Evolutionary conservation across 30 jellyfish, hydroid and myxozoan species (phyloP).

Genomic region (Mastigias papua): DNA sequence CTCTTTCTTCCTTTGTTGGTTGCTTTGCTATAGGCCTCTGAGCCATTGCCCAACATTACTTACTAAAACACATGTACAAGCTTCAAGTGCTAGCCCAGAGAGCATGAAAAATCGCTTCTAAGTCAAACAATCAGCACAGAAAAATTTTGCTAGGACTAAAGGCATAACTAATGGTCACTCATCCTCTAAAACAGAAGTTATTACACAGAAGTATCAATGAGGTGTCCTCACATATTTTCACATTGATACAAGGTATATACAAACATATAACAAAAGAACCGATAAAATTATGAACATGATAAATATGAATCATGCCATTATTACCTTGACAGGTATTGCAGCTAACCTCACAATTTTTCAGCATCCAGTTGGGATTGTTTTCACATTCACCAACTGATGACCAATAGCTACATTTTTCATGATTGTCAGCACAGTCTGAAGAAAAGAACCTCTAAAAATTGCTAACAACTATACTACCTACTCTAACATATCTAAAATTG

Average conservation of each 20-base stretch:
- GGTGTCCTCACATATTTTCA: neutral
- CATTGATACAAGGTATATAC: neutral
- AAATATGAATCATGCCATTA: neutral
- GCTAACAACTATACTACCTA: neutral
- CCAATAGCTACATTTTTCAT: constrained; percentile 76
- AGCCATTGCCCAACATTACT: no score
- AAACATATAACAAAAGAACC: neutral
- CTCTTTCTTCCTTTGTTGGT: no score
- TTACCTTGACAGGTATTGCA: constrained; percentile 77
- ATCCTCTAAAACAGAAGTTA: no score
- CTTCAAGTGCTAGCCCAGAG: no score
- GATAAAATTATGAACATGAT: no score
- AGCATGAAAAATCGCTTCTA: no score
- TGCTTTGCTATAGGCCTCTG: no score
- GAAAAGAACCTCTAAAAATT: constrained; percentile 1
- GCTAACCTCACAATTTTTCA: constrained; percentile 76
- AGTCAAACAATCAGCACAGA: no score
- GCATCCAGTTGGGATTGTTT: constrained; percentile 86
- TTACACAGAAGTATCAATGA: neutral
- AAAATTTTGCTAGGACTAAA: no score
- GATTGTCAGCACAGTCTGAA: constrained; percentile 72
- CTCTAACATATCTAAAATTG: neutral
- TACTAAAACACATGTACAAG: no score
- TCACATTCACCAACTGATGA: constrained; percentile 89
- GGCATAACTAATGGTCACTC: no score